Evolutionary conservation across 2,888 invertebrate genomes (phyloP).

Genomic region (Zaprionus obscuricornis): DNA sequence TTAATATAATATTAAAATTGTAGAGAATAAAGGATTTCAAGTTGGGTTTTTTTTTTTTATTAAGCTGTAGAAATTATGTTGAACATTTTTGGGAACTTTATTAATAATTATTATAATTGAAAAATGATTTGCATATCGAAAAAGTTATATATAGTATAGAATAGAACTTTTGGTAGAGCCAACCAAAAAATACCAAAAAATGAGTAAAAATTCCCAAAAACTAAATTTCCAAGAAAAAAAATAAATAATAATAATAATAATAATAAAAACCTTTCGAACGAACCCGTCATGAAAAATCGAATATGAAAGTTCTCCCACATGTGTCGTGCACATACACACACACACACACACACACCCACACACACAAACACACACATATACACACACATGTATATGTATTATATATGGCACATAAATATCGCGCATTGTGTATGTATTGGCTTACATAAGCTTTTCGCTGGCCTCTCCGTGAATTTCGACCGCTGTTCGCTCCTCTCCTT

Average conservation of each 20-base stretch:
- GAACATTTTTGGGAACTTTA: too few relatives aligned
- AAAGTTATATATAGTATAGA: slow-evolving; percentile 48
- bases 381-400: slow-evolving; percentile 13
- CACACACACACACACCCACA: slow-evolving; percentile 27
- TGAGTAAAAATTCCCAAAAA: too few relatives aligned
- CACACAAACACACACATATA: slow-evolving; percentile 3
- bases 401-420: slow-evolving; percentile 52
- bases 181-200: slow-evolving; percentile 8
- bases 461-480: slow-evolving; percentile 59
- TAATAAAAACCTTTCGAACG: slow-evolving; percentile 37
- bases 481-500: slow-evolving; percentile 32
- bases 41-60: not conserved
- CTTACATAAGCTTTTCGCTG: slow-evolving; percentile 72
- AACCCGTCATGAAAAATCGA: slow-evolving; percentile 65
- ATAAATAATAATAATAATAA: slow-evolving; percentile 7
- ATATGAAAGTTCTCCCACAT: slow-evolving; percentile 62
- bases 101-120: slow-evolving; percentile 37
- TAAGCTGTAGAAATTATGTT: too few relatives aligned
- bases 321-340: slow-evolving; percentile 30
- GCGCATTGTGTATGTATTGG: slow-evolving; percentile 76
- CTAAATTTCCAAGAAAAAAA: not conserved
- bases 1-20: too few relatives aligned
- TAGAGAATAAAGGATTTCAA: slow-evolving; percentile 18
- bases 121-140: slow-evolving; percentile 39
- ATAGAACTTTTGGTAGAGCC: too few relatives aligned